These are phyloP conservation scores for Ferrisia virgata DNA, from an alignment of 2,888 invertebrate genomes.

Conservation along the genomic window DNA sequence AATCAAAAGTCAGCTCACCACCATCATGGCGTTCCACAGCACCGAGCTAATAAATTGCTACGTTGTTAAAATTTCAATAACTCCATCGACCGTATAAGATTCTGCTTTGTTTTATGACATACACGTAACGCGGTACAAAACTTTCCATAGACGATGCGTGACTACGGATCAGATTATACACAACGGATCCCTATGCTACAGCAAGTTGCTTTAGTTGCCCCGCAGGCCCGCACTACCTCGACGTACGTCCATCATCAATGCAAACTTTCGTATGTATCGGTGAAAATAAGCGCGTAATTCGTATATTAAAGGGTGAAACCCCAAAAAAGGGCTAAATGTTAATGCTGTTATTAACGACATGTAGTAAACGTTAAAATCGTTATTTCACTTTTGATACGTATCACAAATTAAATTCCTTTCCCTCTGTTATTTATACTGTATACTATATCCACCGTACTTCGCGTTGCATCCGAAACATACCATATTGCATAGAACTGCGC, in stretches of 20 bases:
- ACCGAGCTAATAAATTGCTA: too few relatives aligned
- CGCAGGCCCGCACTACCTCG: neutral
- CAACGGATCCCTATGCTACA: neutral
- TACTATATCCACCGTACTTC: neutral
- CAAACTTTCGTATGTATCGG: conserved; percentile 36
- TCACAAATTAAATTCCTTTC: conserved; percentile 24
- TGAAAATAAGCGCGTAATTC: conserved; percentile 42
- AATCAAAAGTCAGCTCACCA: too few relatives aligned
- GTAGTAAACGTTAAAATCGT: conserved; percentile 43
- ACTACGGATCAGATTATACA: conserved; percentile 25
- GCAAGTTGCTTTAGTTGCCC: neutral
- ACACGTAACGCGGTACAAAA: neutral
- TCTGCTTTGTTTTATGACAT: conserved; percentile 16
- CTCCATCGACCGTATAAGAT: neutral
- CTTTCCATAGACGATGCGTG: conserved; percentile 2
- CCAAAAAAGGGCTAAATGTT: conserved; percentile 42
- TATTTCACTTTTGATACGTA: conserved; percentile 38
- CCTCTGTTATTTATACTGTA: neutral
- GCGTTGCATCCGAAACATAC: neutral
- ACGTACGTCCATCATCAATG: neutral
- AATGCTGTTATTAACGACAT: conserved; percentile 41
- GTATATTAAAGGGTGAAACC: conserved; percentile 42
- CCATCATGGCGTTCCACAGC: too few relatives aligned
- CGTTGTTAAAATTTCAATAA: too few relatives aligned
- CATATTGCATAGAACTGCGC: neutral